A percentile compares a stretch with the other conserved stretches of the same genome.
Evolutionary conservation across 2,113 vertebrate genomes (phyloP).

Genomic region (Halichoeres trimaculatus): DNA sequence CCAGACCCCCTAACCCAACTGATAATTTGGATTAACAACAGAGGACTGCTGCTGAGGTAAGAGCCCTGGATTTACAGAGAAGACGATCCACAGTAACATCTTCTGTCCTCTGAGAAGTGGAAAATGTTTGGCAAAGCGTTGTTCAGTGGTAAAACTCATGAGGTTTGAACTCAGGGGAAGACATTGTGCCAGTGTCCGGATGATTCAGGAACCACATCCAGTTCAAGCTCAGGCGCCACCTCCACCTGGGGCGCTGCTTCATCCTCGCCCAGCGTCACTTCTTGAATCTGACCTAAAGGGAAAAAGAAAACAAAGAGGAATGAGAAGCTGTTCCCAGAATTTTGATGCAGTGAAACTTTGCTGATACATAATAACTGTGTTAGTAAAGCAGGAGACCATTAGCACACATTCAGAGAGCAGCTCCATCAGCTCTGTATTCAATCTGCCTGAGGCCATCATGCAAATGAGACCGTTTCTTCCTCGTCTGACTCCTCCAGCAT

Average conservation of each 20-base stretch:
- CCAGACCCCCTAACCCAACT: conserved; percentile 36
- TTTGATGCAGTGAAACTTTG: neutral
- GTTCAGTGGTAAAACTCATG: neutral
- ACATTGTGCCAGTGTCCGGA: conserved; percentile 75
- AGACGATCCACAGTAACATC: conserved; percentile 2
- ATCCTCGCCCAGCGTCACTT: conserved; percentile 62
- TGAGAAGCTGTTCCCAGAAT: neutral
- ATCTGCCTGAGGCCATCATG: conserved; percentile 24
- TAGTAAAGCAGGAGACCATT: neutral
- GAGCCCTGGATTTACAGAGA: conserved; percentile 4
- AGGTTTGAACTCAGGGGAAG: conserved; percentile 56
- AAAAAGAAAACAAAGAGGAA: neutral
- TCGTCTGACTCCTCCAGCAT: conserved; percentile 1
- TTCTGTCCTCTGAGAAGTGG: neutral
- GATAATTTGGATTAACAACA: conserved; percentile 46
- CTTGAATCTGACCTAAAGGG: conserved; percentile 69
- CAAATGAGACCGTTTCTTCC: conserved; percentile 37
- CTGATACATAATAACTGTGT: neutral
- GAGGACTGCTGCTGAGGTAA: neutral
- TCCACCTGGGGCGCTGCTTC: conserved; percentile 49
- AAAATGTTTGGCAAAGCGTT: conserved; percentile 23
- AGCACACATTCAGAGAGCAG: neutral
- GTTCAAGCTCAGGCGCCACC: conserved; percentile 70
- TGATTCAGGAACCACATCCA: conserved; percentile 76
- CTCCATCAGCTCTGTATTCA: conserved; percentile 21